A percentile compares a stretch with the other conserved stretches of the same genome.
Conservation (phyloP, 2,888 invertebrate genomes). For the Diogma glabrata region DNA sequence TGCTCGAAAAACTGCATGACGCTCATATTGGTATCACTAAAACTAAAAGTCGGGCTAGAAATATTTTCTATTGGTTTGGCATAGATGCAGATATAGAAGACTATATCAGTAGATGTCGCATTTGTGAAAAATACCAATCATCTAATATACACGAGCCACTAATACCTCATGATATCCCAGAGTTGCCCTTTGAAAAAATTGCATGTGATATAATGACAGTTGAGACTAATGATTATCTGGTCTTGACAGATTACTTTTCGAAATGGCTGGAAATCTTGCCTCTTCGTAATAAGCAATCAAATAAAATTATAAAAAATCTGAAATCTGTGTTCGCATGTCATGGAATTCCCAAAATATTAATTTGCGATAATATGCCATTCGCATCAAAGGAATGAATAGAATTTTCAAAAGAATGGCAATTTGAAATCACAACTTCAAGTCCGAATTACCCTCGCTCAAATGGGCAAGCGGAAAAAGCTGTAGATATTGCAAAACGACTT, state of each 20-base stretch:
- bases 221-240: slow-evolving; percentile 14
- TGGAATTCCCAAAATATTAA: slow-evolving; percentile 9
- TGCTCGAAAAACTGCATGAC: neutral
- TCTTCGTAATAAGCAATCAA: slow-evolving; percentile 2
- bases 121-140: no score
- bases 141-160: no score
- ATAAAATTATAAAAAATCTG: slow-evolving; percentile 11
- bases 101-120: slow-evolving; percentile 2
- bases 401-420: neutral
- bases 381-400: neutral
- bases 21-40: slow-evolving; percentile 12
- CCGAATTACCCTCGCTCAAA: neutral
- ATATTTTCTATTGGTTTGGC: slow-evolving; percentile 2
- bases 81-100: slow-evolving; percentile 9
- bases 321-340: slow-evolving; percentile 16
- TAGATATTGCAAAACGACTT: neutral
- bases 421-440: neutral
- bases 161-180: no score
- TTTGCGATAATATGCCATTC: slow-evolving; percentile 8
- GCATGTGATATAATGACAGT: slow-evolving; percentile 6
- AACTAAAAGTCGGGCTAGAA: neutral
- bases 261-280: slow-evolving; percentile 15
- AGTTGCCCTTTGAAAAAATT: no score
- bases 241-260: no score
- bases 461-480: neutral